phyloP scores from a whole-genome alignment of 2,888 invertebrate genomes.

The Idaea dimidiata region DNA sequence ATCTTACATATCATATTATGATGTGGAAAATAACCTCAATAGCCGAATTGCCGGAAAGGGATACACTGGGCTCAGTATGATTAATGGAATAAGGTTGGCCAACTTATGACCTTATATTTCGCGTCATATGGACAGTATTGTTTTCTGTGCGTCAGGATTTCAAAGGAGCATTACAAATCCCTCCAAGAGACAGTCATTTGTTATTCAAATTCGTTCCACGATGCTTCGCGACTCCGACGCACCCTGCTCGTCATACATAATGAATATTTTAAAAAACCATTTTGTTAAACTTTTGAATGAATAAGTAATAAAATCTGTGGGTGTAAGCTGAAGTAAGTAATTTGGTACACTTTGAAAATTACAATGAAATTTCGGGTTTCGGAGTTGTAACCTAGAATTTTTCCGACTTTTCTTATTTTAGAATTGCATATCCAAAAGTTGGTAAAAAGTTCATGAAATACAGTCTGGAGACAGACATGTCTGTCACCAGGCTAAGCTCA shows the following conservation, averaged over 20 bases:
- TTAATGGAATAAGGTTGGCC: conserved; percentile 33
- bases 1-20: background rate
- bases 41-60: conserved; percentile 9
- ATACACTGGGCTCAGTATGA: conserved; percentile 22
- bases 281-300: conserved; percentile 70
- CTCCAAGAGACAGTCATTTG: conserved; percentile 66
- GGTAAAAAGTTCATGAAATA: no score
- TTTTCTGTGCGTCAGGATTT: conserved; percentile 50
- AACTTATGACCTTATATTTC: conserved; percentile 38
- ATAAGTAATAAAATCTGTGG: conserved; percentile 2
- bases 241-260: conserved; percentile 64
- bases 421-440: no score
- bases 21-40: conserved; percentile 20
- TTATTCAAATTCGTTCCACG: conserved; percentile 72
- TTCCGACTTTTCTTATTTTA: background rate
- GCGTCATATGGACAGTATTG: conserved; percentile 47
- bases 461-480: no score
- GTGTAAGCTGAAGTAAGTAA: background rate
- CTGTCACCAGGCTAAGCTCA: no score
- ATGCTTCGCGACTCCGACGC: conserved; percentile 69
- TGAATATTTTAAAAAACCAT: conserved; percentile 77
- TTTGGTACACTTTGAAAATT: background rate
- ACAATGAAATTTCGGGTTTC: background rate
- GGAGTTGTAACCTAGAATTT: background rate
- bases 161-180: conserved; percentile 53